These are phyloP conservation scores for Vulpes lagopus DNA, from an alignment of 2,113 vertebrate species.

Conservation along the genomic window DNA sequence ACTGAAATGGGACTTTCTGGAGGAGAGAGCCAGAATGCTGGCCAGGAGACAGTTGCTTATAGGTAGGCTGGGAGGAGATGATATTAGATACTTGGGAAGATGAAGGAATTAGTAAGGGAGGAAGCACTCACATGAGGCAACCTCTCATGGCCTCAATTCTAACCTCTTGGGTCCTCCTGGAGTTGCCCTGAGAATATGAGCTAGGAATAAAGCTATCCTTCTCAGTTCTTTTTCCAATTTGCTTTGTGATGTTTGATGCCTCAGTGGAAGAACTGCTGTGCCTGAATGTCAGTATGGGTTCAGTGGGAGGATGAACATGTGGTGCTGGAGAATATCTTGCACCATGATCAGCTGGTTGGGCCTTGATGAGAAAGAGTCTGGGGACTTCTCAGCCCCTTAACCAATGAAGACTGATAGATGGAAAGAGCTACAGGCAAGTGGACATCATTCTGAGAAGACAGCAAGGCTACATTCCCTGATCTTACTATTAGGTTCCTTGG, in stretches of 20 bases:
- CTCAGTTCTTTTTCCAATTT: neutral
- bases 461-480: neutral
- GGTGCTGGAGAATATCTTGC: neutral
- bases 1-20: neutral
- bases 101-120: neutral
- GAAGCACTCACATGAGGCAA: neutral
- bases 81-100: neutral
- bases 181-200: neutral
- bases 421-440: neutral
- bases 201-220: neutral
- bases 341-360: neutral
- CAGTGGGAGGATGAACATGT: neutral
- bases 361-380: neutral
- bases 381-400: neutral
- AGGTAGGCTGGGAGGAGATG: neutral
- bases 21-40: fast-evolving
- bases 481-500: neutral
- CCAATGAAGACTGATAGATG: neutral
- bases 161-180: neutral
- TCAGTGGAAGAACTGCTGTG: neutral
- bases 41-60: neutral
- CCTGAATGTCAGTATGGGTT: neutral
- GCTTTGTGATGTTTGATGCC: neutral
- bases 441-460: neutral
- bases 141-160: neutral